phyloP scores from a whole-genome alignment of 2,797 vertebrate genomes.

The Phoxinus dragarum region DNA sequence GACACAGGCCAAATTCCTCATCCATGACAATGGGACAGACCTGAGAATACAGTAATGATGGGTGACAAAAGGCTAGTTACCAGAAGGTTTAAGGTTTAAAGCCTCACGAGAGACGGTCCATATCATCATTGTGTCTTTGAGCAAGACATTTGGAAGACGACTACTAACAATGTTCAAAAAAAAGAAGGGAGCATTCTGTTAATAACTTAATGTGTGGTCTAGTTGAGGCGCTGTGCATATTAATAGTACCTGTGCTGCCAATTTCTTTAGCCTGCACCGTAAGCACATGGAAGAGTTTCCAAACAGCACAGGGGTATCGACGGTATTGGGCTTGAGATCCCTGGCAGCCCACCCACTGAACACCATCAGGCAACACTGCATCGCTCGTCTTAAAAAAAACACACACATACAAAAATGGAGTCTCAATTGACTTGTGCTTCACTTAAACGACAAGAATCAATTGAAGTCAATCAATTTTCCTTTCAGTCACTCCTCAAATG shows the following conservation, averaged over 20 bases:
- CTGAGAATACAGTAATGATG: background rate
- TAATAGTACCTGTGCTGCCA: conserved; percentile 64
- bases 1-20: background rate
- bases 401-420: conserved; percentile 40
- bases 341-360: conserved; percentile 90
- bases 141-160: background rate
- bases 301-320: conserved; percentile 90
- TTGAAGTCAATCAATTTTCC: conserved; percentile 39
- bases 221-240: background rate
- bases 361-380: conserved; percentile 75
- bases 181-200: background rate
- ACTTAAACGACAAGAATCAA: conserved; percentile 38
- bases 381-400: conserved; percentile 70
- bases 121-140: background rate
- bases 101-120: background rate
- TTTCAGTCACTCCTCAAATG: conserved; percentile 42
- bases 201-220: conserved; percentile 1
- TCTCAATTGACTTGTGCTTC: conserved; percentile 24
- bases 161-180: background rate
- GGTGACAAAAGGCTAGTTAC: background rate
- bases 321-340: conserved; percentile 85
- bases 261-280: conserved; percentile 79
- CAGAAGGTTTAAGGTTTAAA: background rate
- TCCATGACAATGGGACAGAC: background rate
- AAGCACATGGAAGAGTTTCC: conserved; percentile 92